phyloP scores from a whole-genome alignment of 2,113 vertebrate genomes.

The Lepisosteus oculatus region DNA sequence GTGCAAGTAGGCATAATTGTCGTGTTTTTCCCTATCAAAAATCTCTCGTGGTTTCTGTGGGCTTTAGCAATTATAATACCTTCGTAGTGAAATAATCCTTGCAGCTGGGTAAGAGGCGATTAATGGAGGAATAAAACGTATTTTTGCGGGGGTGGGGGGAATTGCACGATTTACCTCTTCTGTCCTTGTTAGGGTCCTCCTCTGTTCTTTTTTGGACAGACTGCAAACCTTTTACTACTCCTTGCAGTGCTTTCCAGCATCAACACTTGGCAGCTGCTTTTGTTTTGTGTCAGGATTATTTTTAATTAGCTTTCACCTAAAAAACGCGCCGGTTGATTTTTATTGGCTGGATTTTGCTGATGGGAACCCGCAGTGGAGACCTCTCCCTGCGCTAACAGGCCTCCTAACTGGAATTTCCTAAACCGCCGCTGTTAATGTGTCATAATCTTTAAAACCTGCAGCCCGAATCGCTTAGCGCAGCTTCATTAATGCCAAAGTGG shows the following conservation, averaged over 20 bases:
- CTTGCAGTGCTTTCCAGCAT: too few species aligned
- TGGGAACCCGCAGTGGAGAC: slow-evolving; percentile 44
- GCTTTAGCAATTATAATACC: slow-evolving; percentile 45
- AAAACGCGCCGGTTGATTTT: slow-evolving; percentile 6
- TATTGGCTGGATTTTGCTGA: slow-evolving; percentile 36
- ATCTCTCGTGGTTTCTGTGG: slow-evolving; percentile 20
- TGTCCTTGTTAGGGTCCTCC: not conserved
- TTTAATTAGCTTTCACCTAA: too few species aligned
- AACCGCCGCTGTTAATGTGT: slow-evolving; percentile 38
- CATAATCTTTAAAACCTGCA: slow-evolving; percentile 26
- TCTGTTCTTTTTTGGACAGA: not conserved
- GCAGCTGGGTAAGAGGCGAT: slow-evolving; percentile 53
- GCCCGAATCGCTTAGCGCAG: slow-evolving; percentile 32
- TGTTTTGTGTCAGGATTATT: too few species aligned
- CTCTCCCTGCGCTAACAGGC: not conserved
- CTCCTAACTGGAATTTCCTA: slow-evolving; percentile 19
- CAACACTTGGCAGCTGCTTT: too few species aligned
- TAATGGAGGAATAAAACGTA: slow-evolving; percentile 30
- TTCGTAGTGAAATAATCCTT: slow-evolving; percentile 55
- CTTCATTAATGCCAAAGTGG: slow-evolving; percentile 43
- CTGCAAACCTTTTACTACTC: too few species aligned
- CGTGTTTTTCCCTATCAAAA: slow-evolving; percentile 25
- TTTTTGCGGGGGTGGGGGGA: slow-evolving; percentile 24
- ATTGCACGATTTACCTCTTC: slow-evolving; percentile 28
- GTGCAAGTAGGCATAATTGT: slow-evolving; percentile 24